Evolutionary conservation across 2,113 vertebrate genomes (phyloP).

Genomic region (Mungos mungo): DNA sequence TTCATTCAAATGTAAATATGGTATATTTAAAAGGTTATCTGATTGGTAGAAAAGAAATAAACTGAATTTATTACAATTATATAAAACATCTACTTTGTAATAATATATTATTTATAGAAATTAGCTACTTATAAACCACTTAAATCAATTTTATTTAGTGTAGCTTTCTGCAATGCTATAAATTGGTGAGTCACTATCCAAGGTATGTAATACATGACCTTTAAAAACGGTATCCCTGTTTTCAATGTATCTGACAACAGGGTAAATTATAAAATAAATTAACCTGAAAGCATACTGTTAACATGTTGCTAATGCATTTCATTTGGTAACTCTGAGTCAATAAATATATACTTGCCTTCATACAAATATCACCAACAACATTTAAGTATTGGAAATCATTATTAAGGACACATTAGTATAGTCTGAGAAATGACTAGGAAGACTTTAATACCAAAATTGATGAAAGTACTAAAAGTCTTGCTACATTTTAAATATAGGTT

Average conservation of each 20-base stretch:
- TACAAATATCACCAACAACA: constrained; percentile 13
- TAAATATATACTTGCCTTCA: constrained; percentile 23
- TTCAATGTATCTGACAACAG: neutral
- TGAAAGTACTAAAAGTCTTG: constrained; percentile 79
- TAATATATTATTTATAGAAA: neutral
- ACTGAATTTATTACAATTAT: neutral
- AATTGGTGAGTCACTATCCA: neutral
- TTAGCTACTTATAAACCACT: neutral
- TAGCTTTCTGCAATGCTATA: neutral
- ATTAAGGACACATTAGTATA: constrained; percentile 40
- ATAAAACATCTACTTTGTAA: neutral
- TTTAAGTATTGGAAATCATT: constrained; percentile 46
- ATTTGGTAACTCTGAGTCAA: neutral
- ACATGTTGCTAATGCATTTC: neutral
- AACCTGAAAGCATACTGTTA: neutral
- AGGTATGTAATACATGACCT: neutral
- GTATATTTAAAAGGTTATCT: neutral
- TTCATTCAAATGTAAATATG: neutral
- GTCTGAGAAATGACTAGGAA: constrained; percentile 66
- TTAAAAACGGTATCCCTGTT: neutral
- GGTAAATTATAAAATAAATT: neutral
- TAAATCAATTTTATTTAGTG: neutral
- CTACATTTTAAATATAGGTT: constrained; percentile 76
- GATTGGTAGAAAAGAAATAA: neutral
- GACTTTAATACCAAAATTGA: constrained; percentile 71